Base-by-base conservation (phyloP, 2,113 vertebrate genomes). In the Scolopax mira region DNA sequence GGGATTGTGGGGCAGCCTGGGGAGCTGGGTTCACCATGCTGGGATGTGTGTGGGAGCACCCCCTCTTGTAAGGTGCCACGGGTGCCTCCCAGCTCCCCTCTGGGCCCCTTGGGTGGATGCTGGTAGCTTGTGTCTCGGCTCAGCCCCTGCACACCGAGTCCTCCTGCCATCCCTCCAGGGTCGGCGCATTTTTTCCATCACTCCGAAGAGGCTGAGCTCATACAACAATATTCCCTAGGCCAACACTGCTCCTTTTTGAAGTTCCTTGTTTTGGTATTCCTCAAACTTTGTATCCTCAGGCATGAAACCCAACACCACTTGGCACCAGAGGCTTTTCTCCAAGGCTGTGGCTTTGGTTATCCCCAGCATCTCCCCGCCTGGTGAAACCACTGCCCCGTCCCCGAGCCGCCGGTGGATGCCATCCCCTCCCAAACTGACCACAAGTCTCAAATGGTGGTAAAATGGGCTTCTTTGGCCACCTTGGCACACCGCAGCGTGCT, bases 191-290 rank as follows among this genome's bases (percentile, higher is more conserved):
- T 91, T 95, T 94, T 93, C 94, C 94, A 67, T 80, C 0, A 0
- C 64, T 89, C 46, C 3, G 1, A 31, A 79, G 71, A 13, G 4
- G 18, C 87, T 95, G 94, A 96, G 91, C 91, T 96, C 96, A 91
- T 91, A 73, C 71, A 96, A 82, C 87, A 93, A 91, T 82, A 91
- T 88, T 91, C 58, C 48, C n/a, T 1, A 39, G 77, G 95, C 95
- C 91, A 96, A 48, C 61, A 7, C 90, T 0, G 6, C 85, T 91
- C 33, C 75, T 88, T 79, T 96, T 91, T 91, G 75, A 94, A 94
- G 88, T 91, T 62, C 64, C 94, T 91, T 78, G 65, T 88, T 95
- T 95, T 84, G 88, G 75, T 95, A 35, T 94, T 88, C 93, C 90
- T 95, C 91, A 96, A 78, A 41, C 75, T 85, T 54, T 0, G 0